These are phyloP conservation scores for Fregata magnificens DNA, from an alignment of 2,113 vertebrate species.

Conservation along the genomic window DNA sequence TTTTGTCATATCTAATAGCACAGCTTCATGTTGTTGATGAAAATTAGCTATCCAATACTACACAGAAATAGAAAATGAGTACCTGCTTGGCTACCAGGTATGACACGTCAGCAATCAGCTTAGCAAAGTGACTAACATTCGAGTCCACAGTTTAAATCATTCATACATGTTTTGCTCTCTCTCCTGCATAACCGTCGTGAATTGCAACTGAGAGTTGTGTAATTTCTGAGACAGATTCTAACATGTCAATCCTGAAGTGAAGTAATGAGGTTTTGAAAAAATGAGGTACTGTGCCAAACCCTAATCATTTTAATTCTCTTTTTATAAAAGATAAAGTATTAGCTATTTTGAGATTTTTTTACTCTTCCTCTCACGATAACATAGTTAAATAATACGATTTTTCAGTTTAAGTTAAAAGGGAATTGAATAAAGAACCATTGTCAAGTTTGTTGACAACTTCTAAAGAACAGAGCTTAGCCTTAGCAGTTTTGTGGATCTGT, in stretches of 20 bases:
- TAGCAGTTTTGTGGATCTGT: not conserved
- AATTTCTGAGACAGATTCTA: not conserved
- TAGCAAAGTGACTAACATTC: not conserved
- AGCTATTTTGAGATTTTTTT: not conserved
- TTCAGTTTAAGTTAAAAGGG: not conserved
- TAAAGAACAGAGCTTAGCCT: not conserved
- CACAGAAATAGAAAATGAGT: not conserved
- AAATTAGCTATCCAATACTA: not conserved
- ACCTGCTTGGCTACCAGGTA: not conserved
- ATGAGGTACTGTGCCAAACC: not conserved
- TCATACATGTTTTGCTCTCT: not conserved
- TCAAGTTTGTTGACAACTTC: not conserved
- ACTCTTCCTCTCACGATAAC: not conserved
- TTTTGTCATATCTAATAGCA: not conserved
- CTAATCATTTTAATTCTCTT: not conserved
- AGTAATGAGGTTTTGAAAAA: not conserved
- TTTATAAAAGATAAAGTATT: not conserved
- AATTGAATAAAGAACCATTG: slow-evolving; percentile 1
- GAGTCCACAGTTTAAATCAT: not conserved
- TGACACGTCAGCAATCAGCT: not conserved
- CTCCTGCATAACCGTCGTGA: not conserved
- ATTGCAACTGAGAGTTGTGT: not conserved
- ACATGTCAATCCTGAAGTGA: not conserved
- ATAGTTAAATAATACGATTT: not conserved
- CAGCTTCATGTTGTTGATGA: not conserved